Conservation (phyloP, 2,888 invertebrate genomes). For the Conistra vaccinii region DNA sequence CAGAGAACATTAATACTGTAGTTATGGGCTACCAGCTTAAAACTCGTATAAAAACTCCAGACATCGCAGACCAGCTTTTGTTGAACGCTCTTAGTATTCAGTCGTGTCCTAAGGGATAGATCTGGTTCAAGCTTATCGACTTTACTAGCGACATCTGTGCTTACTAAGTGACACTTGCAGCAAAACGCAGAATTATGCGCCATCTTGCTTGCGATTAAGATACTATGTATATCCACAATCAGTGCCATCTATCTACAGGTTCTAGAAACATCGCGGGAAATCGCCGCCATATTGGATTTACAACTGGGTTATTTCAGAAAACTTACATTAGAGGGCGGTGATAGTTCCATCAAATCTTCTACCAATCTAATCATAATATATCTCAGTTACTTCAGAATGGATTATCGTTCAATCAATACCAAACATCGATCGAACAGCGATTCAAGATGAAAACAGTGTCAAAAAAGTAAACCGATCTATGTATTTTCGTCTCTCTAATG, state of each 20-base stretch:
- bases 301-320: neutral
- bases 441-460: neutral
- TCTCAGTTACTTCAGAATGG: neutral
- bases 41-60: neutral
- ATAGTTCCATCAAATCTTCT: neutral
- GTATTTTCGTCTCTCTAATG: neutral
- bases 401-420: neutral
- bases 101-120: too few species aligned
- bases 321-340: constrained; percentile 44
- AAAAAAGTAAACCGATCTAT: neutral
- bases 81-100: neutral
- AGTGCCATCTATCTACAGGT: constrained; percentile 48
- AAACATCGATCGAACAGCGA: constrained; percentile 7
- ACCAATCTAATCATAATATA: neutral
- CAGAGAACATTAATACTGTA: constrained; percentile 39
- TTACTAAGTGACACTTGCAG: neutral
- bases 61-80: neutral
- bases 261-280: neutral
- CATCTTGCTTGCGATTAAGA: constrained; percentile 28
- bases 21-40: neutral
- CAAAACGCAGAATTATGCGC: neutral
- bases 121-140: neutral
- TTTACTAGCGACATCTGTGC: constrained; percentile 52
- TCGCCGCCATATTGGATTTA: constrained; percentile 28
- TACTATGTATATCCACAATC: neutral